phyloP scores from a whole-genome alignment of 2,113 vertebrate genomes.

The Hirundichthys speculiger region DNA sequence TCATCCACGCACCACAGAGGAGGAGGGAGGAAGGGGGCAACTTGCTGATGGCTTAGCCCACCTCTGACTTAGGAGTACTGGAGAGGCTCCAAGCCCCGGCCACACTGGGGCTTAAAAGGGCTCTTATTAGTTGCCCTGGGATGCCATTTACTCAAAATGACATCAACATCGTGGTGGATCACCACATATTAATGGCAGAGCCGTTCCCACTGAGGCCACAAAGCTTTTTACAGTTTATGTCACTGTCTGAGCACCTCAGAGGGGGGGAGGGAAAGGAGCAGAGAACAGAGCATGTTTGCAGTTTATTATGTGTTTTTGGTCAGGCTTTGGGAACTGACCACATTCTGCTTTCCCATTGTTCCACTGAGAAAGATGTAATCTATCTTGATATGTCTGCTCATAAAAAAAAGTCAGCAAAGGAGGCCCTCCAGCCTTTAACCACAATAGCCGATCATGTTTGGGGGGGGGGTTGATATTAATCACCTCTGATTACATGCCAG shows the following conservation, averaged over 20 bases:
- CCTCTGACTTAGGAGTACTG: constrained; percentile 54
- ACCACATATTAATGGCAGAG: constrained; percentile 35
- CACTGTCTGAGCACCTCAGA: constrained; percentile 27
- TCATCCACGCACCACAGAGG: constrained; percentile 39
- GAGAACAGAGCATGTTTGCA: constrained; percentile 38
- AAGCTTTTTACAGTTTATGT: constrained; percentile 32
- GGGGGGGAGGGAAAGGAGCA: constrained; percentile 22
- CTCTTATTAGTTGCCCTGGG: constrained; percentile 53
- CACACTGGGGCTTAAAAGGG: constrained; percentile 43
- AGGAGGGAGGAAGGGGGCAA: neutral
- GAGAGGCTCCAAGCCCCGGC: constrained; percentile 51
- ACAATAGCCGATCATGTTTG: constrained; percentile 67
- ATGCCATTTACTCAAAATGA: constrained; percentile 55
- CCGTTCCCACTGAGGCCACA: constrained; percentile 41
- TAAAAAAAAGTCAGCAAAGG: constrained; percentile 2
- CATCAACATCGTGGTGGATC: constrained; percentile 55
- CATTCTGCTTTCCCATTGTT: constrained; percentile 61
- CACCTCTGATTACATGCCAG: constrained; percentile 54
- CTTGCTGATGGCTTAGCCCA: constrained; percentile 50
- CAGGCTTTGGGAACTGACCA: constrained; percentile 37
- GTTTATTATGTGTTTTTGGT: constrained; percentile 55
- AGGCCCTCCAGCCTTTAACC: constrained; percentile 37
- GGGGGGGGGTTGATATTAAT: constrained; percentile 62
- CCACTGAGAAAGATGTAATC: constrained; percentile 4
- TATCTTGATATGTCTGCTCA: constrained; percentile 55